phyloP scores from a whole-genome alignment of 2,888 invertebrate genomes.

The Fragum sueziense region DNA sequence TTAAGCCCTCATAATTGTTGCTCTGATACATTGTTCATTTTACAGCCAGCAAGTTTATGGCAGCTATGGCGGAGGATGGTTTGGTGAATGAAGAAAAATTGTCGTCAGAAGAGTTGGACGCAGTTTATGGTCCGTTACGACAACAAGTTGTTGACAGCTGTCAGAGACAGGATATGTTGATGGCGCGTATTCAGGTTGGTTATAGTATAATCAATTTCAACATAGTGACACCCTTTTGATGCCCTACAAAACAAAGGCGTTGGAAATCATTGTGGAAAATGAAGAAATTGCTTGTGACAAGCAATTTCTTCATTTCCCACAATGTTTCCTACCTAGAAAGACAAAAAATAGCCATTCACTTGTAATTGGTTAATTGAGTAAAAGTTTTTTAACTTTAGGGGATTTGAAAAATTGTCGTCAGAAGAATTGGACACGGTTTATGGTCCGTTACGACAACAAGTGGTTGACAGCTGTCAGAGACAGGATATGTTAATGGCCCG shows the following conservation, averaged over 20 bases:
- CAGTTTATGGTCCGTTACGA: conserved; percentile 90
- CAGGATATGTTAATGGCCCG: conserved; percentile 78
- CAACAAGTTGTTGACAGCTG: conserved; percentile 90
- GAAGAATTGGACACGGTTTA: conserved; percentile 86
- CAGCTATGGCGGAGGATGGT: conserved; percentile 89
- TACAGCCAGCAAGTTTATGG: conserved; percentile 88
- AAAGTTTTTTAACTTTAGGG: not conserved
- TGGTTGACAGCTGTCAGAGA: conserved; percentile 87
- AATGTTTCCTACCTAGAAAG: not conserved
- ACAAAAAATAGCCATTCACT: not conserved
- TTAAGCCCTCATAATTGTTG: too few species aligned
- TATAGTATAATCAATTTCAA: too few species aligned
- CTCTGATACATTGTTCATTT: too few species aligned
- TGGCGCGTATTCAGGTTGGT: conserved; percentile 80
- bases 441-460: conserved; percentile 88
- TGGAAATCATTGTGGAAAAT: not conserved
- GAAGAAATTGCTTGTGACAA: not conserved
- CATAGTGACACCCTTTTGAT: too few species aligned
- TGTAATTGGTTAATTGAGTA: not conserved
- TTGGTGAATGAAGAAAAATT: conserved; percentile 90
- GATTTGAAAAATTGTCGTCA: conserved; percentile 86
- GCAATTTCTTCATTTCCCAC: not conserved
- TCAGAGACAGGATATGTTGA: conserved; percentile 77
- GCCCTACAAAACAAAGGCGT: too few species aligned
- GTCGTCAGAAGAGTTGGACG: conserved; percentile 87